Evolutionary conservation across 1,140 invertebrate genomes (phyloP).

Genomic region (Hyles vespertilio): DNA sequence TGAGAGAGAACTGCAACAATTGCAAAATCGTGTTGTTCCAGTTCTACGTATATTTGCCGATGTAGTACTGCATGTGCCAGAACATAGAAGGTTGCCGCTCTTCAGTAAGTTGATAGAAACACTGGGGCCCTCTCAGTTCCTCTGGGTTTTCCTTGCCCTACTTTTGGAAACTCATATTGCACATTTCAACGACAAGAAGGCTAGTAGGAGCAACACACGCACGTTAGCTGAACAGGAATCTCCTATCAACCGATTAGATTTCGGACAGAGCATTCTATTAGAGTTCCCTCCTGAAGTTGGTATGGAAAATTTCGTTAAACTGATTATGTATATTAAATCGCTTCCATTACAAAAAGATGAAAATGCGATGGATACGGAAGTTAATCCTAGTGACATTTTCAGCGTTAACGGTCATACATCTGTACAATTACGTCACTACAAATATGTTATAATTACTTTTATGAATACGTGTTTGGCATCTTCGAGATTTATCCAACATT

Average conservation of each 20-base stretch:
- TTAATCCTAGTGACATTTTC: conserved; percentile 78
- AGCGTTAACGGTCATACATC: conserved; percentile 80
- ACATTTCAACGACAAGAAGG: conserved; percentile 68
- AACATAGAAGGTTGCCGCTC: conserved; percentile 88
- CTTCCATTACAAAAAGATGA: conserved; percentile 80
- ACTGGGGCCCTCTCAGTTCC: conserved; percentile 81
- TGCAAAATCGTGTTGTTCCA: conserved; percentile 75
- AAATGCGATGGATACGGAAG: conserved; percentile 48
- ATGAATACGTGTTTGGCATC: conserved; percentile 81
- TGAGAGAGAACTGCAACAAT: conserved; percentile 64
- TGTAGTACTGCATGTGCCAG: conserved; percentile 91
- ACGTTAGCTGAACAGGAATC: conserved; percentile 61
- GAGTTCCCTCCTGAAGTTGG: conserved; percentile 80
- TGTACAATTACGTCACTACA: conserved; percentile 88
- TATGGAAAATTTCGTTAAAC: conserved; percentile 79
- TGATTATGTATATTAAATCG: conserved; percentile 80
- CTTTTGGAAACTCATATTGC: conserved; percentile 82
- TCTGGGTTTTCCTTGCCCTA: conserved; percentile 87
- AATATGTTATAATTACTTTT: conserved; percentile 85
- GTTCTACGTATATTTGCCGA: conserved; percentile 93
- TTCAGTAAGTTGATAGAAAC: conserved; percentile 88
- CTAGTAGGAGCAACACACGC: conserved; percentile 39
- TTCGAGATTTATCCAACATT: conserved; percentile 81
- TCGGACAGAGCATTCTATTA: conserved; percentile 80
- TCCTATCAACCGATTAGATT: conserved; percentile 79